Evolutionary conservation across 2,797 vertebrate species (phyloP).

Genomic region (Syngnathus acus): DNA sequence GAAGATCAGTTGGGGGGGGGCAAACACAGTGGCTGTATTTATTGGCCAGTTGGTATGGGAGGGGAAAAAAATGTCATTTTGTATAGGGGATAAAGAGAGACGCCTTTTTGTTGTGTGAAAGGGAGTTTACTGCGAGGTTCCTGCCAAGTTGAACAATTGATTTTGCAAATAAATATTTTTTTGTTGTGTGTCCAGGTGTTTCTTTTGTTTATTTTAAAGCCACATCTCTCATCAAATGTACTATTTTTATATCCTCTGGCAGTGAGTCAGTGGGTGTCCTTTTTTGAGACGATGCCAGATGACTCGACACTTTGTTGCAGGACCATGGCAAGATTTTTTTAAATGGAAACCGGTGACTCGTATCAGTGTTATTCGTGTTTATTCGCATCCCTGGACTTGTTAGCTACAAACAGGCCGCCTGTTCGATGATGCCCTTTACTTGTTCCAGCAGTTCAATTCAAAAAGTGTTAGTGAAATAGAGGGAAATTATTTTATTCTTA

Average conservation of each 20-base stretch:
- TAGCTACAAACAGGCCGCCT: not conserved
- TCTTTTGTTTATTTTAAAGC: constrained; percentile 1
- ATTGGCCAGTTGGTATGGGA: not conserved
- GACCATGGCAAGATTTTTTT: constrained; percentile 29
- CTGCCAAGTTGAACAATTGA: not conserved
- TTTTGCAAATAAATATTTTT: not conserved
- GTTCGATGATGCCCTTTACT: not conserved
- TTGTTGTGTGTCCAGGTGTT: not conserved
- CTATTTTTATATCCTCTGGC: constrained; percentile 30
- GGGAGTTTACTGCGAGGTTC: not conserved
- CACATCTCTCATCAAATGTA: not conserved
- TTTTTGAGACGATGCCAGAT: constrained; percentile 52
- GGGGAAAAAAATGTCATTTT: not conserved
- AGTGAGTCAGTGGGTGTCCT: constrained; percentile 36
- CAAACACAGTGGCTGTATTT: not conserved
- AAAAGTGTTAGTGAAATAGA: too few species aligned
- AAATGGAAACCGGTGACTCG: not conserved
- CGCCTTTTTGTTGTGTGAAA: not conserved
- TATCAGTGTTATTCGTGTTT: not conserved
- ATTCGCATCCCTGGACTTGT: not conserved
- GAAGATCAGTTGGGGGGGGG: not conserved
- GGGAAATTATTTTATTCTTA: too few species aligned
- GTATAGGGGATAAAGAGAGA: not conserved
- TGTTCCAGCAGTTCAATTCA: too few species aligned
- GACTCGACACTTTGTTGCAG: constrained; percentile 40